Conservation (phyloP, 2,797 vertebrate species). For the Trematomus bernacchii region DNA sequence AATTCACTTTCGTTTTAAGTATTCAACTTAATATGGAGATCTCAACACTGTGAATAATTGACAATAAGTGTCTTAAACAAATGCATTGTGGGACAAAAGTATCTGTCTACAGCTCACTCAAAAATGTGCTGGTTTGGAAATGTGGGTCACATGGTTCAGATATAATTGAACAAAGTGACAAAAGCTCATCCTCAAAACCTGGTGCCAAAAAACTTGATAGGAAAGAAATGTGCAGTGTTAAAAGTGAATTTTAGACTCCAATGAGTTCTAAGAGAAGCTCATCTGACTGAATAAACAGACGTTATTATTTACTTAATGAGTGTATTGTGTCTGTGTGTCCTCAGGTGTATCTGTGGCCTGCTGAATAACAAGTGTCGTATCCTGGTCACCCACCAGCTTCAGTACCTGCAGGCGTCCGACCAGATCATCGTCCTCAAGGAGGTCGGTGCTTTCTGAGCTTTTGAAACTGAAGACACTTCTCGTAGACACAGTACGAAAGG, state of each 20-base stretch:
- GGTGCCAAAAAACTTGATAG: no score
- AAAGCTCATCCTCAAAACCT: no score
- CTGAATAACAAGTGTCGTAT: slow-evolving; percentile 91
- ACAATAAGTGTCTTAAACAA: no score
- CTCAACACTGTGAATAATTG: no score
- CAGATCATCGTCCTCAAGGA: slow-evolving; percentile 94
- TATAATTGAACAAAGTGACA: no score
- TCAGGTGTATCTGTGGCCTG: slow-evolving; percentile 92
- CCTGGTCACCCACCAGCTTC: slow-evolving; percentile 95
- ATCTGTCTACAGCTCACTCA: no score
- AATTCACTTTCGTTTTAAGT: no score
- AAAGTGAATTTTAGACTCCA: not conserved
- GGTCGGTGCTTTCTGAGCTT: slow-evolving; percentile 41
- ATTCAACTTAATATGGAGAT: no score
- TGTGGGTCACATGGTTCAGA: no score
- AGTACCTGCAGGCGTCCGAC: slow-evolving; percentile 88
- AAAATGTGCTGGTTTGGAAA: no score
- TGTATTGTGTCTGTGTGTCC: not conserved
- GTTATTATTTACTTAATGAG: not conserved
- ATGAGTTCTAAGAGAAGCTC: not conserved
- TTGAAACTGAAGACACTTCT: not conserved
- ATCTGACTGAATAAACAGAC: not conserved
- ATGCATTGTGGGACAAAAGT: no score
- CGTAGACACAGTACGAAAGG: not conserved
- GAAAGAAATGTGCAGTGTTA: not conserved